Evolutionary conservation across 2,888 invertebrate species (phyloP), one percentile per base, ranked within the genome.

Genomic region (Sminthurinus aureus): DNA sequence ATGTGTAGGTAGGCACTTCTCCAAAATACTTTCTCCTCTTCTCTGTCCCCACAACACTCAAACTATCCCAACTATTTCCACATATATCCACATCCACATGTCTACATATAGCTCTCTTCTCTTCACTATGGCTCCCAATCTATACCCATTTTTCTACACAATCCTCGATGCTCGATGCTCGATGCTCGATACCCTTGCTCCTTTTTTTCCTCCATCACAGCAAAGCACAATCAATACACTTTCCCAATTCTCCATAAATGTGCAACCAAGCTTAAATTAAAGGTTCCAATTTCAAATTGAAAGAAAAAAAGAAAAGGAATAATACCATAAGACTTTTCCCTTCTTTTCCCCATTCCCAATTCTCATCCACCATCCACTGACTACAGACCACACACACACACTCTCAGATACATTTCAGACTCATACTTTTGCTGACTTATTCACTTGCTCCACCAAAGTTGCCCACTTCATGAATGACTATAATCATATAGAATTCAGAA

Each of bases 1-100:
- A 85, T 84, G 83, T 79, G 79, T 24, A 79, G 83, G 83, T 73
- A 82, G 84, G 85, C 85, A 85, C 84, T 85, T 85, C 81, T 81
- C 84, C 84, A 84, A 85, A 84, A 13, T 13, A 6, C 24, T 84
- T 81, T 82, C 78, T 81, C 74, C 66, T 79, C 75, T 26, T 24
- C 26, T 24, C 26, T 26, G 24, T 71, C 20, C 22, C n/a, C 22
- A 67, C 67, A 2, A n/a, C 2, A 38, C 38, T 38, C 38, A 38
- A 38, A 38, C 38, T 38, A 38, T 38, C 6, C 38, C 38, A 38
- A 64, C 64, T 64, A 2, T 78, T 11, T 69, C 51, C 51, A 38
- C 38, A 38, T 78, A 71, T 78, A 38, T 71, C 74, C 78, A 78
- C 52, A 80, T 73, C 24, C 38, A 52, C 24, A 11, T 74, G 12